Percentiles rank a stretch among this genome's conserved stretches.
Evolutionary conservation across 1,140 invertebrate species (phyloP).

Genomic region (Drosophila mauritiana): DNA sequence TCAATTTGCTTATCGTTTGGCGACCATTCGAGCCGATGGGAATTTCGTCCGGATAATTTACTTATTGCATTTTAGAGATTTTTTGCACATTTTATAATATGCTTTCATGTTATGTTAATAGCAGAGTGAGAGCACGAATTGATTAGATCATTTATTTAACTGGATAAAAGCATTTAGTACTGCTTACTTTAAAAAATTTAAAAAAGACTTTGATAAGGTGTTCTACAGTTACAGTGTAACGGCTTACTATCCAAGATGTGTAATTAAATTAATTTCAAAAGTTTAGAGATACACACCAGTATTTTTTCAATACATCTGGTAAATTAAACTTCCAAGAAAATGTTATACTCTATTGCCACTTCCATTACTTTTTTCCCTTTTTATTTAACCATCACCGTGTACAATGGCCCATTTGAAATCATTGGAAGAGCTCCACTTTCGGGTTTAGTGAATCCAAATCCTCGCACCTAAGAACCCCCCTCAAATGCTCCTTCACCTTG

Average conservation of each 20-base stretch:
- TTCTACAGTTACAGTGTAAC: no score
- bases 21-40: not conserved
- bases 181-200: not conserved
- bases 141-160: not conserved
- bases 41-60: slow-evolving; percentile 21
- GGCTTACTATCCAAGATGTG: no score
- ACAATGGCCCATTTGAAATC: slow-evolving; percentile 54
- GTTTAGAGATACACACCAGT: not conserved
- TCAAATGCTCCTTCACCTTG: slow-evolving; percentile 41
- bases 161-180: not conserved
- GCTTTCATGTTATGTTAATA: not conserved
- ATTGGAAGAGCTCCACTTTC: slow-evolving; percentile 56
- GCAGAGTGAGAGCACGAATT: not conserved
- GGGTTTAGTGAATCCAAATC: slow-evolving; percentile 22
- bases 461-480: slow-evolving; percentile 54
- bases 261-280: not conserved
- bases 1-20: slow-evolving; percentile 34
- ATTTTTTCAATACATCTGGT: not conserved
- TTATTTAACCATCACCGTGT: not conserved
- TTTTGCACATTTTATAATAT: slow-evolving; percentile 1
- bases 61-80: slow-evolving; percentile 4
- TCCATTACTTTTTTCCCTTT: not conserved
- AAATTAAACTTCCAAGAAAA: not conserved
- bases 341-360: not conserved
- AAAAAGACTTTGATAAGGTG: not conserved